Evolutionary conservation across 1,140 invertebrate species (phyloP).

Genomic region (Eubasilissa regina): DNA sequence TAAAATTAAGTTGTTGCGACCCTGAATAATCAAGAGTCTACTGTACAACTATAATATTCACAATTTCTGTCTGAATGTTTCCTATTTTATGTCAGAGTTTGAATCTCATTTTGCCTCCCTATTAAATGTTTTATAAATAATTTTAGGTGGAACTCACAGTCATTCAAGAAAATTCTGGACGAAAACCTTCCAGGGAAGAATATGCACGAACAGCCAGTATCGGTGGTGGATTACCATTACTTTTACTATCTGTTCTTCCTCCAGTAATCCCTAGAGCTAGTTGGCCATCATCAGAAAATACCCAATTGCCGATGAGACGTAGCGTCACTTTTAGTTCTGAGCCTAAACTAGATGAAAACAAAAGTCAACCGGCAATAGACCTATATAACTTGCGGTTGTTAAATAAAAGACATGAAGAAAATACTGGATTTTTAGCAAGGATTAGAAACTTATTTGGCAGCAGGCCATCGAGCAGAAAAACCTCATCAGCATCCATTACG

Average conservation of each 20-base stretch:
- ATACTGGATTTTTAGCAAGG: constrained; percentile 72
- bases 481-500: constrained; percentile 77
- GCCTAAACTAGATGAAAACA: constrained; percentile 75
- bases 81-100: no score
- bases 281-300: constrained; percentile 80
- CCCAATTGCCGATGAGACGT: constrained; percentile 71
- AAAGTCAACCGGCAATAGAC: constrained; percentile 73
- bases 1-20: no score
- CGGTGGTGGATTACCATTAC: constrained; percentile 78
- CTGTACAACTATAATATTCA: no score
- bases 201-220: constrained; percentile 76
- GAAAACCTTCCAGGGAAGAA: constrained; percentile 61
- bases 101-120: no score
- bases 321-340: constrained; percentile 79
- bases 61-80: no score
- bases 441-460: constrained; percentile 75
- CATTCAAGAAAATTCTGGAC: constrained; percentile 66
- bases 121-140: background rate
- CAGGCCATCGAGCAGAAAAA: constrained; percentile 75
- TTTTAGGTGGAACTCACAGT: constrained; percentile 71
- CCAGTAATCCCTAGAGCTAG: constrained; percentile 82
- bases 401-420: constrained; percentile 72
- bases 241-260: constrained; percentile 80
- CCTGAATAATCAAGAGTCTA: no score
- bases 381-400: constrained; percentile 73